Base-by-base conservation (phyloP, 2,888 invertebrate species). In the Argynnis bischoffii region DNA sequence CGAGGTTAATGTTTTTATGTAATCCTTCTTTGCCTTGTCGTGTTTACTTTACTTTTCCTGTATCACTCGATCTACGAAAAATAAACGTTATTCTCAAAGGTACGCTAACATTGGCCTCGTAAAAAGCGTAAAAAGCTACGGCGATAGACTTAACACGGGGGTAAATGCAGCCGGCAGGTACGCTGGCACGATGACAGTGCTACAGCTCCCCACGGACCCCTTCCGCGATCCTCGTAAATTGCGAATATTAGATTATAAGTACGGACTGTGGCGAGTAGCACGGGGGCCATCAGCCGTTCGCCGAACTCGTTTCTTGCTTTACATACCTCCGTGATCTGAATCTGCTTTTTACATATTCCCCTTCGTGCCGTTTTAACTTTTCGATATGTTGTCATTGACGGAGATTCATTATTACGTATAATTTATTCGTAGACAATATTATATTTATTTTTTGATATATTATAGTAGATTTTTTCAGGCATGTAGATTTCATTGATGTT, bases 231-330 rank as follows among this genome's bases (percentile, higher is more conserved):
- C 90, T 87, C 90, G 89, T 91, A 90, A 91, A 92, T 92, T 92
- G 90, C 89, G 89, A 90, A 91, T 92, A 92, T 92, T 92, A 92
- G 90, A 92, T 92, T 90, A 92, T 91, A 91, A 92, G 90, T 90
- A 87, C 88, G 87, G 86, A 84, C 84, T 87, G 90, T 86, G 89
- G 88, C 82, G 80, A 72, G 78, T 75, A 75, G 79, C 84, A 74
- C 81, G 76, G 89, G 89, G 85, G 84, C 89, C 87, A 89, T 90
- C 89, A 88, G 80, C 81, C 81, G 85, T 88, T 87, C 86, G 86
- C 88, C 88, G 86, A 89, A 86, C 89, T 86, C 87, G 85, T 83
- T 86, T 86, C 80, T 81, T 81, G 79, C 77, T 87, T 87, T 85
- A 83, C 87, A 81, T 79, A 77, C 80, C 76, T 81, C 83, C 88